A percentile compares a stretch with the other conserved stretches of the same genome.
phyloP scores from a whole-genome alignment of 2,797 vertebrate genomes.

The Podarcis lilfordi region DNA sequence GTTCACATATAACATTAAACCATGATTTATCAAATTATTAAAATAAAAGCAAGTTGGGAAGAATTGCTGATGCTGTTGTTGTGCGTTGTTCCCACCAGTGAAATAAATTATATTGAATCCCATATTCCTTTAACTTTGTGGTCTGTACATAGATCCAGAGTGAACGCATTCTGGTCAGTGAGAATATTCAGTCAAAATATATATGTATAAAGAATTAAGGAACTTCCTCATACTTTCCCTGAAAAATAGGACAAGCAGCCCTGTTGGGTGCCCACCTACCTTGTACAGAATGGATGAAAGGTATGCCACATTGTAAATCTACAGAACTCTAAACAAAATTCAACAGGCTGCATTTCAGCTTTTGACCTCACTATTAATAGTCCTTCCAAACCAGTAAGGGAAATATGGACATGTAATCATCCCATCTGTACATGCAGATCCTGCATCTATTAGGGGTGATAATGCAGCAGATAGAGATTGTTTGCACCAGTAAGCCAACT shows the following conservation, averaged over 20 bases:
- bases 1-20: too few species aligned
- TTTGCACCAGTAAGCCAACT: background rate
- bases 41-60: background rate
- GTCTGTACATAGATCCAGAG: background rate
- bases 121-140: background rate
- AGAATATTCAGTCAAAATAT: background rate
- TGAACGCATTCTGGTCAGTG: background rate
- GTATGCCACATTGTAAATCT: background rate
- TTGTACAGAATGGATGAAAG: background rate
- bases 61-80: background rate
- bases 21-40: too few species aligned
- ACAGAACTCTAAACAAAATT: background rate
- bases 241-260: background rate
- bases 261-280: background rate
- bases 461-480: background rate
- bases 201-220: conserved; percentile 36
- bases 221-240: background rate
- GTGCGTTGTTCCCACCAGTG: background rate
- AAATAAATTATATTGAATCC: background rate
- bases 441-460: background rate
- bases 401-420: background rate
- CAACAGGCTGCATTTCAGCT: background rate
- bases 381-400: background rate
- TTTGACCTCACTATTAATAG: background rate
- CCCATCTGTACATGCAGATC: background rate